phyloP scores from a whole-genome alignment of 2,797 vertebrate species.

The Neomorphus geoffroyi region DNA sequence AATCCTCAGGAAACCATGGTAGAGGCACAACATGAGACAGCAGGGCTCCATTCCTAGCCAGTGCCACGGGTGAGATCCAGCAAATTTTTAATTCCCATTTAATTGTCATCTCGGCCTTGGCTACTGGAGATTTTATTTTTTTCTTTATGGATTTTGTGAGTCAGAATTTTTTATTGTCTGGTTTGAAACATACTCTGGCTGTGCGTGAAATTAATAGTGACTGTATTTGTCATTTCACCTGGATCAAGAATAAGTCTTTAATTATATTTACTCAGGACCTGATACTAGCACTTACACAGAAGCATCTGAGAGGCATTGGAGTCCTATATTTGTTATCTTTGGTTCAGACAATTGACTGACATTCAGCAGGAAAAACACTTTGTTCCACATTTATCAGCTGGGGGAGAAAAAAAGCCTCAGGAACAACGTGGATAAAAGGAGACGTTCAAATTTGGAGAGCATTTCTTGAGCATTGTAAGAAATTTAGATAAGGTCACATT shows the following conservation, averaged over 20 bases:
- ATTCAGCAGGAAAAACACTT: neutral
- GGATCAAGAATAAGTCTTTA: neutral
- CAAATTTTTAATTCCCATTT: neutral
- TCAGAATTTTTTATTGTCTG: neutral
- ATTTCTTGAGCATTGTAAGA: slow-evolving; percentile 12
- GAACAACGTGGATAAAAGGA: slow-evolving; percentile 8
- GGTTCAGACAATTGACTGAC: neutral
- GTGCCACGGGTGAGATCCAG: neutral
- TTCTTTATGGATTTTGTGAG: neutral
- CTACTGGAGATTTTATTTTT: neutral
- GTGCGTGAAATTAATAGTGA: neutral
- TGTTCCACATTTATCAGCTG: neutral
- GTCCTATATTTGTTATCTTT: neutral
- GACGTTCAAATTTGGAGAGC: slow-evolving; percentile 23
- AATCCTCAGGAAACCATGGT: neutral
- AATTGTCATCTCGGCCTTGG: neutral
- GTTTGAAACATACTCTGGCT: neutral
- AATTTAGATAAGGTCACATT: slow-evolving; percentile 47
- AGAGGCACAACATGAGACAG: neutral
- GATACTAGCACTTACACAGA: neutral
- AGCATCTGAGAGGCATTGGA: neutral
- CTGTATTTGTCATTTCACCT: neutral
- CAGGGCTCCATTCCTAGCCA: neutral
- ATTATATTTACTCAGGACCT: neutral
- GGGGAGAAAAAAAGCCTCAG: neutral